Conservation (phyloP, 2,888 invertebrate genomes). For the Melitaea athalia region DNA sequence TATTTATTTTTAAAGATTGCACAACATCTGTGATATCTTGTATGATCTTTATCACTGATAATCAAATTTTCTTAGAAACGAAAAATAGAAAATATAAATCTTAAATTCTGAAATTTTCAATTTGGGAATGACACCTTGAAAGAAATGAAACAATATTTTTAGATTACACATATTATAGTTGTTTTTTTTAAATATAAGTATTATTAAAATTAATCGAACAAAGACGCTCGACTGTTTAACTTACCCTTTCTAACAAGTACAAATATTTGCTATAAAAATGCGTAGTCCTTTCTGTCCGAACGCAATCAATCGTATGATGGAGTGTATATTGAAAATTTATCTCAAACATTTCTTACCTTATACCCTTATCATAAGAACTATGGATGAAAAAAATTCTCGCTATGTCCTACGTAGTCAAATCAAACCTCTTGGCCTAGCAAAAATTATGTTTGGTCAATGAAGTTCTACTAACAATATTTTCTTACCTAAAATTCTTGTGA, state of each 20-base stretch:
- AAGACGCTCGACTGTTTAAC: slow-evolving; percentile 14
- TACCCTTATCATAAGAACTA: background rate
- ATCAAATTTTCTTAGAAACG: no score
- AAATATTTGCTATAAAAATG: slow-evolving; percentile 27
- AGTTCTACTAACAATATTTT: background rate
- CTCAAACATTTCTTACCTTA: slow-evolving; percentile 7
- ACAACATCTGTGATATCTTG: no score
- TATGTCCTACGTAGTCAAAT: slow-evolving; percentile 21
- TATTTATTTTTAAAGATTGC: no score
- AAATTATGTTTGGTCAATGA: slow-evolving; percentile 19
- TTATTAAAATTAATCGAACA: slow-evolving; percentile 3
- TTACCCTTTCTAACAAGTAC: slow-evolving; percentile 26
- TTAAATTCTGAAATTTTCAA: no score
- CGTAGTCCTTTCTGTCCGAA: slow-evolving; percentile 21
- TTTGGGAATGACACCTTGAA: no score
- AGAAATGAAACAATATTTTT: no score
- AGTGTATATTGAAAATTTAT: background rate
- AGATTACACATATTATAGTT: no score
- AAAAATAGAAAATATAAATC: no score
- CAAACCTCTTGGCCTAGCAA: slow-evolving; percentile 12
- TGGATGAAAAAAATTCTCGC: background rate
- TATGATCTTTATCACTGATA: no score
- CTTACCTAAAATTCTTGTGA: background rate
- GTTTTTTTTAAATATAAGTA: no score
- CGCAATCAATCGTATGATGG: slow-evolving; percentile 23